Conservation (phyloP, 2,113 vertebrate genomes). For the Dolichallabes microphthalmus region DNA sequence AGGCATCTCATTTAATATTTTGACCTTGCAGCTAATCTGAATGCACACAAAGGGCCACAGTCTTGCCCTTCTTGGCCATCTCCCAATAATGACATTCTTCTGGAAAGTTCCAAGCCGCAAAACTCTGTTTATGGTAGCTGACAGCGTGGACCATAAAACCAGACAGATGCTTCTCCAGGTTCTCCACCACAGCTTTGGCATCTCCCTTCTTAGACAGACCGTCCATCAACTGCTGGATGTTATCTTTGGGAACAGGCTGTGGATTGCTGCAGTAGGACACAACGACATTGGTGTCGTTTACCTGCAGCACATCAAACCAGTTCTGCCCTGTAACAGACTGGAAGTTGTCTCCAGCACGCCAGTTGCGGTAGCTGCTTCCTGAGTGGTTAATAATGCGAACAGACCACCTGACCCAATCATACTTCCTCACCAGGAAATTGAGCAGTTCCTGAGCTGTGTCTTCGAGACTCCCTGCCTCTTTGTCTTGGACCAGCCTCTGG, state of each 20-base stretch:
- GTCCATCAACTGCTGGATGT: constrained; percentile 68
- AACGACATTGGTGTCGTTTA: constrained; percentile 67
- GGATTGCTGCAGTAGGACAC: constrained; percentile 70
- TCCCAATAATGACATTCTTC: constrained; percentile 78
- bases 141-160: constrained; percentile 72
- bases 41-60: constrained; percentile 72
- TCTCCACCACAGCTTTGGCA: constrained; percentile 62
- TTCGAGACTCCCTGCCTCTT: constrained; percentile 54
- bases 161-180: constrained; percentile 62
- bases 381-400: constrained; percentile 71
- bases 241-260: constrained; percentile 61
- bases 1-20: not conserved
- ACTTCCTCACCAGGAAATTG: constrained; percentile 70
- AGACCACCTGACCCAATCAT: constrained; percentile 77
- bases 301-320: constrained; percentile 70
- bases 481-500: constrained; percentile 64
- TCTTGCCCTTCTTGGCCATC: constrained; percentile 74
- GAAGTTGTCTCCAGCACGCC: constrained; percentile 70
- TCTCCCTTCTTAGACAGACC: constrained; percentile 62
- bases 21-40: constrained; percentile 51
- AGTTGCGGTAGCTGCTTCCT: constrained; percentile 65
- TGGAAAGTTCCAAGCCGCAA: constrained; percentile 69
- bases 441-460: constrained; percentile 59
- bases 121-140: constrained; percentile 70
- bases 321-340: constrained; percentile 66